Evolutionary conservation across 2,797 vertebrate species (phyloP), one percentile per base, ranked within the genome.

Genomic region (Chelon labrosus): DNA sequence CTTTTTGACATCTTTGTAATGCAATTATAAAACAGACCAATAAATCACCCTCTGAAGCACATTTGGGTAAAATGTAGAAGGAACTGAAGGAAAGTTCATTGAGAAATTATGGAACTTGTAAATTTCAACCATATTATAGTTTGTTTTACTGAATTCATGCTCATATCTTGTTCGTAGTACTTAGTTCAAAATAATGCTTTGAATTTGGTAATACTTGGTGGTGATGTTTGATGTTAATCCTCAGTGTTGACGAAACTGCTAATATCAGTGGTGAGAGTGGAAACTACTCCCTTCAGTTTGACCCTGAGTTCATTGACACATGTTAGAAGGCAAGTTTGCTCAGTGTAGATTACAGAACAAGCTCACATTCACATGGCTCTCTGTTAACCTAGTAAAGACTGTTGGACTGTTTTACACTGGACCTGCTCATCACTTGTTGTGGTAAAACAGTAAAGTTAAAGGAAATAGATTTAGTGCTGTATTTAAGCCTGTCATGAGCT

Each of bases 281-380:
- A 77, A 73, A 64, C 51, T 37, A 22, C 19, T 8, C 22, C 19
- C 54, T 46, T 31, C 49, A 46, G 25, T 73, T 55, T 70, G 72
- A 70, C 75, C 67, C 38, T 14, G 57, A 69, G 53, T 70, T 89
- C 64, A 75, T 0, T 78, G 83, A 83, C 84, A 65, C 60, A 64
- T 5, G 14, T 65, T 50, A 13, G 12, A 52, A 63, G 19, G 7
- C 31, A 22, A 83, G 85, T 89, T 90, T 89, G 67, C 53, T 76
- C 59, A 61, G 11, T 22, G 54, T 47, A 59, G 70, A 86, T 78
- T 62, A 70, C 22, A 20, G 19, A 69, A 55, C 19, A 3, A 22
- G 19, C 58, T 66, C 16, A 50, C 44, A 13, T 35, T 10, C 8
- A 8, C 46, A 14, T 55, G 49, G 22, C 39, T 70, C 42, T 59